Evolutionary conservation across 2,888 invertebrate species (phyloP).

Genomic region (Harpagoxenus sublaevis): DNA sequence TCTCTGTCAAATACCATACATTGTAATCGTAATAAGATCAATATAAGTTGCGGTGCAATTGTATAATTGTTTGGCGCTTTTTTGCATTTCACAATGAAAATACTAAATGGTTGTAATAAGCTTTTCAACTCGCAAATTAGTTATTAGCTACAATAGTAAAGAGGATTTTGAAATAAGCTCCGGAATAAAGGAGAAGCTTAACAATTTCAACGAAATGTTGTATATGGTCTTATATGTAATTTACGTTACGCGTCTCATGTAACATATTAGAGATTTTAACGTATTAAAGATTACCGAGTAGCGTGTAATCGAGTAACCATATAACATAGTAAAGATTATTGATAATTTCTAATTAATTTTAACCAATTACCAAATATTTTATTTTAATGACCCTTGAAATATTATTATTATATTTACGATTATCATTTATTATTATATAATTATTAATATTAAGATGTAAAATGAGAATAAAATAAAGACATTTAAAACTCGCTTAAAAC

Average conservation of each 20-base stretch:
- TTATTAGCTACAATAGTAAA: slow-evolving; percentile 34
- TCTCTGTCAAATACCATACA: not conserved
- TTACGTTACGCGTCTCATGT: not conserved
- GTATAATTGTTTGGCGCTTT: slow-evolving; percentile 16
- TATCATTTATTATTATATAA: not conserved
- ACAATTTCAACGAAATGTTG: slow-evolving; percentile 13
- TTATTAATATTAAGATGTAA: not conserved
- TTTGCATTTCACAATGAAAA: slow-evolving; percentile 17
- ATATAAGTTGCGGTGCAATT: not conserved
- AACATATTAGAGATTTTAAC: no score
- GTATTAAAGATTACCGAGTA: no score
- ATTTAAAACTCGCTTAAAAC: not conserved
- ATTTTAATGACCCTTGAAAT: not conserved
- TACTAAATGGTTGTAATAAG: slow-evolving; percentile 28
- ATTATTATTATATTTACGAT: not conserved
- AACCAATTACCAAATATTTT: not conserved
- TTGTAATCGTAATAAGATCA: not conserved
- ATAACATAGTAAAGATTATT: not conserved
- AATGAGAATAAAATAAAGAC: not conserved
- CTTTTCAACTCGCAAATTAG: slow-evolving; percentile 29
- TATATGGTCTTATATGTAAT: not conserved
- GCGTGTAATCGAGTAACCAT: no score
- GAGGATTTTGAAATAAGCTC: slow-evolving; percentile 47
- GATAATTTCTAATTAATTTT: not conserved
- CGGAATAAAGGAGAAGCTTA: slow-evolving; percentile 18